phyloP scores from a whole-genome alignment of 37 sponge, comb jelly and placozoan species.

The Chondrosia reniformis region DNA sequence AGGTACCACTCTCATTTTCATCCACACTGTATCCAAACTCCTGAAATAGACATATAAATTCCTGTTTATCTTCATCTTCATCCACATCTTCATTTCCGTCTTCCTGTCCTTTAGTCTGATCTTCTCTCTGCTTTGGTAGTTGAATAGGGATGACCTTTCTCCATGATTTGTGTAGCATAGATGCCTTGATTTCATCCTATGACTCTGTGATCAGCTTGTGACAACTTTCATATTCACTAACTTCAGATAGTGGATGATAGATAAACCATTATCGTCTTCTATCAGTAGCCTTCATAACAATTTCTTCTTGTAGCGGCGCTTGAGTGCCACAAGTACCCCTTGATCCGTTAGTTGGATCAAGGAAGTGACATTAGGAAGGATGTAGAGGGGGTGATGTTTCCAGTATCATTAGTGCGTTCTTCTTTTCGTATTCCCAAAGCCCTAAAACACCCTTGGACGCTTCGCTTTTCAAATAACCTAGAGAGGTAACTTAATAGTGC shows the following conservation, averaged over 20 bases:
- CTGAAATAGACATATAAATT: neutral
- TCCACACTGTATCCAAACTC: conserved; percentile 12
- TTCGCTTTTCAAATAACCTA: no score
- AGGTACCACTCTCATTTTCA: neutral
- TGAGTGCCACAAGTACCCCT: no score
- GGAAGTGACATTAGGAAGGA: no score
- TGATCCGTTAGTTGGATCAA: no score
- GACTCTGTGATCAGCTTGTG: neutral
- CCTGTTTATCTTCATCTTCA: neutral
- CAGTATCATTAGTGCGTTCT: no score
- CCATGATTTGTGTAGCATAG: no score
- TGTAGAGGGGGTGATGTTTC: no score
- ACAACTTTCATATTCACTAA: conserved; percentile 45
- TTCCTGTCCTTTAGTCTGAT: neutral
- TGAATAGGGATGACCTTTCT: neutral
- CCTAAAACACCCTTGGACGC: no score
- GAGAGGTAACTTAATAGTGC: no score
- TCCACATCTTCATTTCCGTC: neutral
- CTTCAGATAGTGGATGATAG: conserved; percentile 47
- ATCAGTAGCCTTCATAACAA: no score
- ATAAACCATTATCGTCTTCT: conserved; percentile 42
- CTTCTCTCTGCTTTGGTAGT: neutral
- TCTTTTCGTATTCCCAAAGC: no score
- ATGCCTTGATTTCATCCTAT: conserved; percentile 31
- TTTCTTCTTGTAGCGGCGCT: no score